These are phyloP conservation scores for Anodontia alba DNA, from an alignment of 2,888 invertebrate genomes.

Conservation along the genomic window DNA sequence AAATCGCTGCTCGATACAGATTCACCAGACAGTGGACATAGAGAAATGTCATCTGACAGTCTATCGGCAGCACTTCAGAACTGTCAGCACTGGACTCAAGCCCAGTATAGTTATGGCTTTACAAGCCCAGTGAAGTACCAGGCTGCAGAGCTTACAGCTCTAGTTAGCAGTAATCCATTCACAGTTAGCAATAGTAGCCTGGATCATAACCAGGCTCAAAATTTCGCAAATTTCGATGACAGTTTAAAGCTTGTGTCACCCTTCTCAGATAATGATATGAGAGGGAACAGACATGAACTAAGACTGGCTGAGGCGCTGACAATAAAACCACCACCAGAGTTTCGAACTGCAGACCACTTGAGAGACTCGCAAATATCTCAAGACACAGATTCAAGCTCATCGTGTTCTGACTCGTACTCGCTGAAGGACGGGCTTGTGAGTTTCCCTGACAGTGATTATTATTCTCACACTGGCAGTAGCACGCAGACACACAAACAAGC, in stretches of 20 bases:
- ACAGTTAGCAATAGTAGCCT: slow-evolving; percentile 59
- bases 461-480: slow-evolving; percentile 70
- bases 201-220: slow-evolving; percentile 53
- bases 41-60: slow-evolving; percentile 83
- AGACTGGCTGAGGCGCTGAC: slow-evolving; percentile 69
- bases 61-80: slow-evolving; percentile 70
- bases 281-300: slow-evolving; percentile 63
- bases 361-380: slow-evolving; percentile 67
- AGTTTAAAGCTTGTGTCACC: slow-evolving; percentile 66
- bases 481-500: slow-evolving; percentile 44
- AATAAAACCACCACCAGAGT: slow-evolving; percentile 78
- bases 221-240: slow-evolving; percentile 59
- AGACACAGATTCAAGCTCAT: slow-evolving; percentile 62
- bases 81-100: slow-evolving; percentile 69
- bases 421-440: slow-evolving; percentile 60
- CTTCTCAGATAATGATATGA: slow-evolving; percentile 58
- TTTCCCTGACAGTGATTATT: slow-evolving; percentile 76
- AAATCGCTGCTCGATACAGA: slow-evolving; percentile 79
- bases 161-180: slow-evolving; percentile 71
- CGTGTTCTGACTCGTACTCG: slow-evolving; percentile 59
- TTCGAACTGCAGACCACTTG: slow-evolving; percentile 64
- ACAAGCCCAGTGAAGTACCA: slow-evolving; percentile 59
- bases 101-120: slow-evolving; percentile 63
- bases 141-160: slow-evolving; percentile 62
- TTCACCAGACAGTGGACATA: slow-evolving; percentile 84